Evolutionary conservation across 2,113 vertebrate species (phyloP), one percentile per base, ranked within the genome.

Genomic region (Trochalopteron elliotii): DNA sequence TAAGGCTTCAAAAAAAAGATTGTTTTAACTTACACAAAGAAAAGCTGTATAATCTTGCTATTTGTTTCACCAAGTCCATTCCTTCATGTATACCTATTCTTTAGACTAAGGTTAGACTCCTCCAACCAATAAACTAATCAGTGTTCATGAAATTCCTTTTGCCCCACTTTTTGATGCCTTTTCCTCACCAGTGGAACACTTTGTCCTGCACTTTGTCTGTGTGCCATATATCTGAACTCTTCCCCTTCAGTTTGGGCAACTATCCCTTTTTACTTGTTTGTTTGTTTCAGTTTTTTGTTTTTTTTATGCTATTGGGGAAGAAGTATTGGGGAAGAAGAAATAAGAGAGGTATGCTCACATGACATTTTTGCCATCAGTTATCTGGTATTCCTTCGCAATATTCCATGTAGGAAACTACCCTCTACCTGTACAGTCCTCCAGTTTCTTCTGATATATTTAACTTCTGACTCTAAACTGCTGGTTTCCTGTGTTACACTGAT

Each of bases 201-300:
- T 47, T 12, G 8, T 10, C 55, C 31, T 42, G 42, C 35, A 42
- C 30, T 56, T 49, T 24, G 13, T 11, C 18, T n/a, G 15, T 21
- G 25, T 35, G 1, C 28, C 10, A n/a, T 3, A 18, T 1, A 12
- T 24, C 15, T 53, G 18, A 11, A 11, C 12, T 49, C 39, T 30
- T 31, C 23, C 18, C 15, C 45, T 67, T 61, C 52, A 25, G 8
- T 33, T 14, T 61, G 42, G 19, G 19, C 9, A 71, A 9, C 8
- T 5, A 21, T 1, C 1, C 4, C 4, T 10, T 56, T 47, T 42
- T 39, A 15, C 30, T 50, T 22, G 11, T 18, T 45, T 15, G 7
- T 8, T 53, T 44, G 10, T 2, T 60, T 52, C 8, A 13, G 2
- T 18, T 7, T 7, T 72, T 64, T 42, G 11, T 13, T 80, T 77